A percentile compares a stretch with the other conserved stretches of the same genome.
phyloP scores from a whole-genome alignment of 2,797 vertebrate species.

The Peromyscus attwateri region DNA sequence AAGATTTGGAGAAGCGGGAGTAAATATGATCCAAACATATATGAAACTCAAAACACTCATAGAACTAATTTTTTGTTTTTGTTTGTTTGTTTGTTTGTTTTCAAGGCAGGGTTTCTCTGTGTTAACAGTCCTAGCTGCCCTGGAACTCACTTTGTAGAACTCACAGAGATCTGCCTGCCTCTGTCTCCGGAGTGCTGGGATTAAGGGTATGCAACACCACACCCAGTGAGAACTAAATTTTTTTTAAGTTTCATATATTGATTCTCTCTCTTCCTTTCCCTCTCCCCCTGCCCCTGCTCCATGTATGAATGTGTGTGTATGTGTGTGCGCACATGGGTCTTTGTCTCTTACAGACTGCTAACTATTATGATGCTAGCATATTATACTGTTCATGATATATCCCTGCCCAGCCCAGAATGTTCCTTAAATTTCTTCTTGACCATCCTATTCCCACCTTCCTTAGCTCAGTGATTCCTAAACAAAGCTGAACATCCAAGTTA shows the following conservation, averaged over 20 bases:
- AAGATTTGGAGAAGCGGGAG: neutral
- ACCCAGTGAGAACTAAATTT: neutral
- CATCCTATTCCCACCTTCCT: neutral
- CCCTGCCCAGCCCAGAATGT: neutral
- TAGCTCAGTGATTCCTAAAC: slow-evolving; percentile 27
- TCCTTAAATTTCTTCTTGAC: neutral
- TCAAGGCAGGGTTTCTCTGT: neutral
- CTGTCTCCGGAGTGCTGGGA: neutral
- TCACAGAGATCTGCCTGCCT: neutral
- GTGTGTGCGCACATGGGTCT: too few relatives aligned
- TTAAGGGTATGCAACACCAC: neutral
- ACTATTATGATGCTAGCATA: neutral
- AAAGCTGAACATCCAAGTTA: neutral
- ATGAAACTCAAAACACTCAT: neutral
- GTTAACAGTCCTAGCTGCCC: neutral
- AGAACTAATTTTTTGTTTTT: neutral
- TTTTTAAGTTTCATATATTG: neutral
- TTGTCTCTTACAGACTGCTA: neutral
- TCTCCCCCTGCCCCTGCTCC: neutral
- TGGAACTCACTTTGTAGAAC: neutral
- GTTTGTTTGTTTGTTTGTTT: neutral
- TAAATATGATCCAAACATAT: neutral
- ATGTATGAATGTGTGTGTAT: neutral
- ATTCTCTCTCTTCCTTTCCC: neutral
- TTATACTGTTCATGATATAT: neutral